Evolutionary conservation across 2,113 vertebrate genomes (phyloP).

Genomic region (Neolamprologus variostigma): DNA sequence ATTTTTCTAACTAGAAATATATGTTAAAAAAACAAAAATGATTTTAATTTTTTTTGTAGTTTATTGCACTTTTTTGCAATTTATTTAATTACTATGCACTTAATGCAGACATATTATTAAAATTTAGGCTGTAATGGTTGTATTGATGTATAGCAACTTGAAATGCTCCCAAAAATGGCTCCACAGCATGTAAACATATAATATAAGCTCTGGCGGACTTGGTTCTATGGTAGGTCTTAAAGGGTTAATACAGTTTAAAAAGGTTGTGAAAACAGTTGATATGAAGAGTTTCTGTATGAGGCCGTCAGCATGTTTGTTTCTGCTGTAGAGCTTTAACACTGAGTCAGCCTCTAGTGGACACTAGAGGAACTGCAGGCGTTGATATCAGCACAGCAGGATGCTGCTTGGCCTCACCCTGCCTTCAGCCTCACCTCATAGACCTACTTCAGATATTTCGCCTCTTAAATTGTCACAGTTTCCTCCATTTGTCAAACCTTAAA

Average conservation of each 20-base stretch:
- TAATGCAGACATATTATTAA: no score
- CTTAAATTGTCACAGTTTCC: background rate
- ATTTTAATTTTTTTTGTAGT: no score
- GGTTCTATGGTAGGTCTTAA: no score
- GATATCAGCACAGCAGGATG: background rate
- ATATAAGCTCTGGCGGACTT: no score
- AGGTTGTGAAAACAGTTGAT: background rate
- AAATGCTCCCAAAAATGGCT: no score
- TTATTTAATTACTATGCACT: no score
- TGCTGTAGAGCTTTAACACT: background rate
- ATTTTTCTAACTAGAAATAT: no score
- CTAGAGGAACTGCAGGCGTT: background rate
- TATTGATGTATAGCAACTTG: no score
- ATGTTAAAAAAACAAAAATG: no score
- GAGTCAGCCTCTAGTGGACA: background rate
- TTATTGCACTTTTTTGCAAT: no score
- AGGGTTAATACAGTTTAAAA: background rate
- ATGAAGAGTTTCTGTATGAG: background rate
- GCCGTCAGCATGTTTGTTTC: background rate
- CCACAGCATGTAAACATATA: no score
- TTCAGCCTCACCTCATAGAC: background rate
- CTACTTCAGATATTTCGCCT: background rate
- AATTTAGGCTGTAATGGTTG: accelerated
- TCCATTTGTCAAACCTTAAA: background rate
- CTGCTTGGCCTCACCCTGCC: background rate